Percentiles rank a stretch among this genome's conserved stretches.
Evolutionary conservation across 2,888 invertebrate species (phyloP).

Genomic region (Falcaria lacertinaria): DNA sequence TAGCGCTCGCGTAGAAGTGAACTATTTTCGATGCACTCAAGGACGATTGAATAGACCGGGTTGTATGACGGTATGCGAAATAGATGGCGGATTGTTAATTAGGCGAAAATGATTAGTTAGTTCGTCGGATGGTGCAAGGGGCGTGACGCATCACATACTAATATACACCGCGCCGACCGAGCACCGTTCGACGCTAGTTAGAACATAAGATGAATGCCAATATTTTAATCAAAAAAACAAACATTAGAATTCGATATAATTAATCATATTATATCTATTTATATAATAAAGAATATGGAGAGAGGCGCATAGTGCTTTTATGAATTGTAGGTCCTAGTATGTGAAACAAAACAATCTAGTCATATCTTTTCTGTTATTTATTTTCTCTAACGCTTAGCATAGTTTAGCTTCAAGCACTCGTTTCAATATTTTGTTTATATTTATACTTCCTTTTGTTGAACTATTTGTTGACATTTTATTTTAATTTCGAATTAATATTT

Average conservation of each 20-base stretch:
- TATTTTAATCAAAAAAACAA: slow-evolving; percentile 73
- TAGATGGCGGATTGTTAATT: slow-evolving; percentile 37
- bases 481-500: slow-evolving; percentile 19
- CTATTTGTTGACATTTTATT: slow-evolving; percentile 17
- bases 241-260: slow-evolving; percentile 71
- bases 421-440: slow-evolving; percentile 40
- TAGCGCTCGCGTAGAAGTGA: slow-evolving; percentile 52
- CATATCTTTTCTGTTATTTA: slow-evolving; percentile 74
- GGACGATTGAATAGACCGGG: slow-evolving; percentile 31
- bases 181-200: slow-evolving; percentile 61
- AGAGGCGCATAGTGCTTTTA: slow-evolving; percentile 79
- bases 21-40: slow-evolving; percentile 39
- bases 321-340: slow-evolving; percentile 73
- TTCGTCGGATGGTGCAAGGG: slow-evolving; percentile 39
- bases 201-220: slow-evolving; percentile 73
- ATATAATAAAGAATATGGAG: slow-evolving; percentile 74
- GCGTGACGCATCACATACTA: slow-evolving; percentile 16
- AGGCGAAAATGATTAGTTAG: slow-evolving; percentile 43
- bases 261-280: slow-evolving; percentile 77
- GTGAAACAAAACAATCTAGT: slow-evolving; percentile 76
- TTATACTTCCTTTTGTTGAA: slow-evolving; percentile 22
- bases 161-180: slow-evolving; percentile 23
- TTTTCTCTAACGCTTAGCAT: slow-evolving; percentile 77
- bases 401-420: slow-evolving; percentile 78
- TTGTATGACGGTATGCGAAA: slow-evolving; percentile 34